Conservation (phyloP, 2,797 vertebrate genomes). For the Gallinago stenura region DNA sequence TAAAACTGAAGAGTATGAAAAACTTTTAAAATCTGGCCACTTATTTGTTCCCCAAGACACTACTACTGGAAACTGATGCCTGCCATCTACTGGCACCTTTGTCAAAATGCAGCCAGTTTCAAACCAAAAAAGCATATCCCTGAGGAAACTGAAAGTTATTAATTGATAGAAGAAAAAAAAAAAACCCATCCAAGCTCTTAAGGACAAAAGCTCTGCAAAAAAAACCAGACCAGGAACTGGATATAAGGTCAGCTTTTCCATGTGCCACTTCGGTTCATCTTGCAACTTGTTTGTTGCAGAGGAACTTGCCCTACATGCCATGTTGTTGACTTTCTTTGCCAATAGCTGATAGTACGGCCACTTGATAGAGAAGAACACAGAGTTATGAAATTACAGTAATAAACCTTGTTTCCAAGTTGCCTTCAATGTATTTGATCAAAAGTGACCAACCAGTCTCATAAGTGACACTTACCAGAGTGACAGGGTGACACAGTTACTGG, state of each 20-base stretch:
- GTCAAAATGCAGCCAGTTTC: not conserved
- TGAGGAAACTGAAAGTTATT: not conserved
- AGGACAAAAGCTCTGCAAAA: not conserved
- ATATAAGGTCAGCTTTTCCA: not conserved
- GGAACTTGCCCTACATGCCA: not conserved
- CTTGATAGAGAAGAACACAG: not conserved
- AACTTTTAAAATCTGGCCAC: not conserved
- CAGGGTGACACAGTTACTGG: fast-evolving
- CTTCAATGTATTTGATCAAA: not conserved
- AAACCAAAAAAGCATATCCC: not conserved
- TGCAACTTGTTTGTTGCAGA: not conserved
- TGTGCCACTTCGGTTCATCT: fast-evolving
- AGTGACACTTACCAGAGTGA: not conserved
- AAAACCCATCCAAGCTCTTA: fast-evolving
- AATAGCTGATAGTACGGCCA: fast-evolving
- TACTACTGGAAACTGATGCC: not conserved
- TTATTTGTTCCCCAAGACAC: not conserved
- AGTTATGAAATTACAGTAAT: not conserved
- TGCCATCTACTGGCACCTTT: constrained; percentile 55
- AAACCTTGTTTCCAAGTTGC: not conserved
- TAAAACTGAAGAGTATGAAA: not conserved
- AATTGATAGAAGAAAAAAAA: not conserved
- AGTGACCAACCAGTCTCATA: not conserved
- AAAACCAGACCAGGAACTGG: not conserved
- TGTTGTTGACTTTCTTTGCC: not conserved